Evolutionary conservation across 2,113 vertebrate species (phyloP).

Genomic region (Cettia cetti): DNA sequence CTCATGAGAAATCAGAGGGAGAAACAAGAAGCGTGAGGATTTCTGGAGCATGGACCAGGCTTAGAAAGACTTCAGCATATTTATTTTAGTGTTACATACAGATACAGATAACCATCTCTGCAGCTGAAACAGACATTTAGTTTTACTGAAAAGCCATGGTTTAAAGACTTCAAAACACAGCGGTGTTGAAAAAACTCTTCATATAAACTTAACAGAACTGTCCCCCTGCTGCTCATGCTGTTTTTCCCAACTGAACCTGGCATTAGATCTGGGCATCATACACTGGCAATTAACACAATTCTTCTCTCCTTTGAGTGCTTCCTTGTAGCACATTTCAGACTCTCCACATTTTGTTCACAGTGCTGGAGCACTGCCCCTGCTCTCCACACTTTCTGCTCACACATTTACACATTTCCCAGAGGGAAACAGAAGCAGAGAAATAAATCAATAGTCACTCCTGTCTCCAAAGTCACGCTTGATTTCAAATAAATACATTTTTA

Average conservation of each 20-base stretch:
- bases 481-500: constrained; percentile 9
- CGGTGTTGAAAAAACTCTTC: background rate
- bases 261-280: background rate
- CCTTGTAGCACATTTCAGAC: background rate
- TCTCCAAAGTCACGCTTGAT: background rate
- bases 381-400: background rate
- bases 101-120: background rate
- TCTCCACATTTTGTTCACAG: background rate
- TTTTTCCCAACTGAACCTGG: background rate
- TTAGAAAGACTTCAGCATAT: background rate
- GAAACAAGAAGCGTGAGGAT: background rate
- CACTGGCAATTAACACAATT: background rate
- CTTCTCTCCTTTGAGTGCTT: background rate
- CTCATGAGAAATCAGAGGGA: background rate
- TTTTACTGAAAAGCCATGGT: background rate
- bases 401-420: background rate
- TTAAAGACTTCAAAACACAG: background rate
- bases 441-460: constrained; percentile 22
- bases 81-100: background rate
- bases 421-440: background rate
- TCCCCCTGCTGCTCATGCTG: background rate
- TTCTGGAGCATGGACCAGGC: background rate
- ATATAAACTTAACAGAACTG: background rate
- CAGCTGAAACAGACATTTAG: background rate
- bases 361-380: background rate